Conservation (phyloP, 2,113 vertebrate species). For the Paralichthys olivaceus region DNA sequence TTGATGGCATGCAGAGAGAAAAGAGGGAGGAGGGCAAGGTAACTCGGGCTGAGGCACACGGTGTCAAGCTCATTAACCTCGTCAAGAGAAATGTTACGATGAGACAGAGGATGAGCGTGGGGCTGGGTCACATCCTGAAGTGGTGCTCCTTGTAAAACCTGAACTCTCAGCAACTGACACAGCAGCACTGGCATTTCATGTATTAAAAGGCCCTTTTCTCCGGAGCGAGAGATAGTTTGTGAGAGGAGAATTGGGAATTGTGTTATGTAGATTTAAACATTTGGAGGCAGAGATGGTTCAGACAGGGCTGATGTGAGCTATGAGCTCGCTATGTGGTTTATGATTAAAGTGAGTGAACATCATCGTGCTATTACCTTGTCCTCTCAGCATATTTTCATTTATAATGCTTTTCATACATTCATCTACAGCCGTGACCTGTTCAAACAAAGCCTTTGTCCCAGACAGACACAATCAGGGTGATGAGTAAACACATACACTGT, state of each 20-base stretch:
- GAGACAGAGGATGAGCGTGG: constrained; percentile 69
- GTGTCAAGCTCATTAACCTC: constrained; percentile 79
- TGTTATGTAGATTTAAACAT: constrained; percentile 64
- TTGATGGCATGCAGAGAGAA: constrained; percentile 60
- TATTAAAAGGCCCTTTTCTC: constrained; percentile 65
- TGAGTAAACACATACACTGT: constrained; percentile 77
- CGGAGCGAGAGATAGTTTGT: constrained; percentile 46
- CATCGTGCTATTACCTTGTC: constrained; percentile 58
- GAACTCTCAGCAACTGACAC: constrained; percentile 66
- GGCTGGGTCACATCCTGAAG: constrained; percentile 71
- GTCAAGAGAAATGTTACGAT: constrained; percentile 69
- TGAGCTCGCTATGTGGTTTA: constrained; percentile 32
- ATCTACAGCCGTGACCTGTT: constrained; percentile 61
- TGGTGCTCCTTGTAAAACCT: constrained; percentile 72
- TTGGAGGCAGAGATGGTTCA: constrained; percentile 51
- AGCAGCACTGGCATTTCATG: constrained; percentile 67
- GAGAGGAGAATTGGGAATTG: constrained; percentile 50
- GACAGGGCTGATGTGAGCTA: constrained; percentile 36
- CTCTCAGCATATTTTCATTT: constrained; percentile 73
- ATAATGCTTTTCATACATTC: constrained; percentile 62
- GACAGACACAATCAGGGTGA: constrained; percentile 74
- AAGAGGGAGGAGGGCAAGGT: constrained; percentile 56
- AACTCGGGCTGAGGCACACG: constrained; percentile 57
- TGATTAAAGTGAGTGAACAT: constrained; percentile 50
- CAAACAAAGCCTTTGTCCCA: constrained; percentile 67